Conservation (phyloP, 2,113 vertebrate species). For the Eidolon helvum region DNA sequence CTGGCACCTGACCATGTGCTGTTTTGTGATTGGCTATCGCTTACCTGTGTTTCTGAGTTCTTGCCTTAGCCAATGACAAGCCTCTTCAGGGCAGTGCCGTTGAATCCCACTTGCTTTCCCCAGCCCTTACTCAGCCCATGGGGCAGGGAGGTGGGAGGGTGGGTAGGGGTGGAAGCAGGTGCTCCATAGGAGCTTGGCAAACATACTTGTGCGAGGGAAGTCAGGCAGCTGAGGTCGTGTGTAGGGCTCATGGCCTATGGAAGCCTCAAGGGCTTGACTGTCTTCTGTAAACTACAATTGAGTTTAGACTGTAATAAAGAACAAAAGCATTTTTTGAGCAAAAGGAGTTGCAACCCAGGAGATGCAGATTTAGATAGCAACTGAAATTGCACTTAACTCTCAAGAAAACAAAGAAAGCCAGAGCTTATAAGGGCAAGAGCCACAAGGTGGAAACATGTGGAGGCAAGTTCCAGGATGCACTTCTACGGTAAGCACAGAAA, state of each 20-base stretch:
- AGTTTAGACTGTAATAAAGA: no score
- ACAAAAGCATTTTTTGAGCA: background rate
- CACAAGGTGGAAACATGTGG: background rate
- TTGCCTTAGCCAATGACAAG: background rate
- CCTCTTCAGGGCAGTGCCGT: background rate
- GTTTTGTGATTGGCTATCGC: background rate
- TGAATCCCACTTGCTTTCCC: background rate
- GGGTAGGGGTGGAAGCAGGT: background rate
- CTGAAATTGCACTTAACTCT: background rate
- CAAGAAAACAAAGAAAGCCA: background rate
- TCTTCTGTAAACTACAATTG: background rate
- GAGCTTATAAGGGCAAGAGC: background rate
- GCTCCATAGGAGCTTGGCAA: background rate
- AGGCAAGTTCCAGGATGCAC: no score
- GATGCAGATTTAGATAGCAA: background rate
- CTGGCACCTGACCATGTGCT: background rate
- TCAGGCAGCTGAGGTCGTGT: background rate
- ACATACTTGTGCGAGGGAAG: background rate
- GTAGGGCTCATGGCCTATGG: background rate
- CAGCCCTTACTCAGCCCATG: background rate
- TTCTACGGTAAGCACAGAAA: background rate
- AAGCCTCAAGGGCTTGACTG: background rate
- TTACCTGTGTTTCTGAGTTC: background rate
- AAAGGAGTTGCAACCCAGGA: background rate
- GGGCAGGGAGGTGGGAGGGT: background rate